These are phyloP conservation scores for Conus betulinus DNA, from an alignment of 1,140 invertebrate genomes.

Conservation along the genomic window DNA sequence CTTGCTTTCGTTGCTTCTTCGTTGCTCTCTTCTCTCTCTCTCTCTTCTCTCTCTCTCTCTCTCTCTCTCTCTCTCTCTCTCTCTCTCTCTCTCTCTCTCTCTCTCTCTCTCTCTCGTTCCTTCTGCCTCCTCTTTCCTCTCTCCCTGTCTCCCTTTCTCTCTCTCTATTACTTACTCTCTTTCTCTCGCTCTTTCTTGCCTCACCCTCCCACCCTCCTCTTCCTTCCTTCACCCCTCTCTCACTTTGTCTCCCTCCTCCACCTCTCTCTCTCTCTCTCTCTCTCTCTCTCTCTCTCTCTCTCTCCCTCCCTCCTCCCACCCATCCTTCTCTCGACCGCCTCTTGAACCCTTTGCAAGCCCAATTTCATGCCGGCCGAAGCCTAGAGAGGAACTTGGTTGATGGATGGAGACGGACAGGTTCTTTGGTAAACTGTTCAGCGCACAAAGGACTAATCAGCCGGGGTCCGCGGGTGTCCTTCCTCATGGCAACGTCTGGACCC, in stretches of 20 bases:
- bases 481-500: too few species aligned
- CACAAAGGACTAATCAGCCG: background rate
- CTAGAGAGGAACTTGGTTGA: background rate
- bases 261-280: too few species aligned
- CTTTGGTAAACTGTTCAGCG: background rate
- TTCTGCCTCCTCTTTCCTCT: background rate
- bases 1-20: too few species aligned
- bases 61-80: conserved; percentile 40
- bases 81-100: conserved; percentile 5
- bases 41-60: conserved; percentile 22
- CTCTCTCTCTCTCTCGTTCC: background rate
- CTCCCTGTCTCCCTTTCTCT: conserved; percentile 11
- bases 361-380: too few species aligned
- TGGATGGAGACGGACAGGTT: background rate
- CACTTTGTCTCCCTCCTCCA: too few species aligned
- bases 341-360: too few species aligned
- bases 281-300: too few species aligned
- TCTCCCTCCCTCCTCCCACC: too few species aligned
- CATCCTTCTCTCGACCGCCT: too few species aligned
- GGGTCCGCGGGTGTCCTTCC: too few species aligned
- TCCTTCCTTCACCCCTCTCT: too few species aligned
- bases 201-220: background rate
- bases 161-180: background rate
- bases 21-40: background rate
- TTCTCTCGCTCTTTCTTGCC: too few species aligned